These are phyloP conservation scores for Sterna hirundo DNA, from an alignment of 2,113 vertebrate genomes.

Conservation along the genomic window DNA sequence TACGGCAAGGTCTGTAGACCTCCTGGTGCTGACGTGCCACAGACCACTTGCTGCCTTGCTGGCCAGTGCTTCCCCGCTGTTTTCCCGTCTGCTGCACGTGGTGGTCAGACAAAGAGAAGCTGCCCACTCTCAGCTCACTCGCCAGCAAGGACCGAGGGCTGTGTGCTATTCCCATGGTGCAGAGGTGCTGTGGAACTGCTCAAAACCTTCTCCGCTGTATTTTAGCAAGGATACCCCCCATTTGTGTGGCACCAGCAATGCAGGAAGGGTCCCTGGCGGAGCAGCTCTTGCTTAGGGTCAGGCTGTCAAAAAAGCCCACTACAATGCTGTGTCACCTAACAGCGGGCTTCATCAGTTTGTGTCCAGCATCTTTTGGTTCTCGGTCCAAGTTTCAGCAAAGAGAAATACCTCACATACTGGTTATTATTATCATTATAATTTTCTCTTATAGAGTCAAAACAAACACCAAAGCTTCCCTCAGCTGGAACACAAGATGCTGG, in stretches of 20 bases:
- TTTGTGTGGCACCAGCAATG: background rate
- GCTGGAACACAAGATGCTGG: background rate
- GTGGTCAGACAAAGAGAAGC: background rate
- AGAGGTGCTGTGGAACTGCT: background rate
- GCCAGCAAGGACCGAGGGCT: background rate
- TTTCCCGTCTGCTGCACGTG: background rate
- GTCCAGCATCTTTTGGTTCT: background rate
- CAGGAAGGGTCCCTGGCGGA: background rate
- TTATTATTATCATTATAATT: background rate
- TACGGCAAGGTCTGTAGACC: background rate
- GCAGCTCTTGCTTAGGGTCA: background rate
- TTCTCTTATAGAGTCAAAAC: background rate
- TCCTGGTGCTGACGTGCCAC: background rate
- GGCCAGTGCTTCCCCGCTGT: background rate
- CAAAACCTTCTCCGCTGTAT: background rate
- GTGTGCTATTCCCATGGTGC: background rate
- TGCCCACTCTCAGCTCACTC: background rate
- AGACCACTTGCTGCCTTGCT: constrained; percentile 12
- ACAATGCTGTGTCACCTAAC: background rate
- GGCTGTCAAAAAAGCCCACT: background rate
- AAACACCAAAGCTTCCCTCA: background rate
- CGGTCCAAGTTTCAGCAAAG: background rate
- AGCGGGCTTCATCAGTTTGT: background rate
- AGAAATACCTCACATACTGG: background rate
- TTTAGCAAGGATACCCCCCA: background rate